These are phyloP conservation scores for Eudasyphora cyanicolor DNA, from an alignment of 2,888 invertebrate species.

Conservation along the genomic window DNA sequence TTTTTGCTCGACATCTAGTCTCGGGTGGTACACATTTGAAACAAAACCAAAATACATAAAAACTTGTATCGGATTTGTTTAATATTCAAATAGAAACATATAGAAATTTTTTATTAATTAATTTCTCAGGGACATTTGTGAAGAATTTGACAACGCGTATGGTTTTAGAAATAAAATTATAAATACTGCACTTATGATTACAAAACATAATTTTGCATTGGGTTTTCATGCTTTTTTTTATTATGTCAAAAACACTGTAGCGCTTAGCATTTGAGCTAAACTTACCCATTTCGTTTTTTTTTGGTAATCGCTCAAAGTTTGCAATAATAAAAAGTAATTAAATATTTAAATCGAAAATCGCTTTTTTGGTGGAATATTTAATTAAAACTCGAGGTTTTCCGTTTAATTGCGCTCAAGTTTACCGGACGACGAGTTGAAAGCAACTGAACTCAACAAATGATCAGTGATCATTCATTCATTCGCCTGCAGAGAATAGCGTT, in stretches of 20 bases:
- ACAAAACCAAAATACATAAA: too few species aligned
- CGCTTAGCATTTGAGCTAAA: not conserved
- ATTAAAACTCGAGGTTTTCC: not conserved
- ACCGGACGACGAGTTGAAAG: slow-evolving; percentile 40
- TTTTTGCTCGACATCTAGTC: too few species aligned
- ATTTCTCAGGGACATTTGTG: too few species aligned
- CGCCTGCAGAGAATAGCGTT: slow-evolving; percentile 1
- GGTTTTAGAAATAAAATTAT: too few species aligned
- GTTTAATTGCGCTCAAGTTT: slow-evolving; percentile 18
- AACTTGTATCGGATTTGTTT: too few species aligned
- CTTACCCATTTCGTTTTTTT: slow-evolving; percentile 23
- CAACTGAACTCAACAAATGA: slow-evolving; percentile 50
- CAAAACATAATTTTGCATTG: too few species aligned
- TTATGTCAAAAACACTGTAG: not conserved
- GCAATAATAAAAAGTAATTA: not conserved
- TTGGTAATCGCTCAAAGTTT: not conserved
- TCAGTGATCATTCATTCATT: not conserved
- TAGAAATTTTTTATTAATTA: too few species aligned
- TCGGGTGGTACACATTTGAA: too few species aligned
- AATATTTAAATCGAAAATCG: not conserved
- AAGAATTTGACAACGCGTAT: too few species aligned
- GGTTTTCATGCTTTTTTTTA: not conserved
- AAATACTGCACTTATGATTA: too few species aligned
- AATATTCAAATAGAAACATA: too few species aligned
- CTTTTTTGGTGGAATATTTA: not conserved